Evolutionary conservation across 2,113 vertebrate genomes (phyloP), one percentile per base, ranked within the genome.

Genomic region (Lontra canadensis): DNA sequence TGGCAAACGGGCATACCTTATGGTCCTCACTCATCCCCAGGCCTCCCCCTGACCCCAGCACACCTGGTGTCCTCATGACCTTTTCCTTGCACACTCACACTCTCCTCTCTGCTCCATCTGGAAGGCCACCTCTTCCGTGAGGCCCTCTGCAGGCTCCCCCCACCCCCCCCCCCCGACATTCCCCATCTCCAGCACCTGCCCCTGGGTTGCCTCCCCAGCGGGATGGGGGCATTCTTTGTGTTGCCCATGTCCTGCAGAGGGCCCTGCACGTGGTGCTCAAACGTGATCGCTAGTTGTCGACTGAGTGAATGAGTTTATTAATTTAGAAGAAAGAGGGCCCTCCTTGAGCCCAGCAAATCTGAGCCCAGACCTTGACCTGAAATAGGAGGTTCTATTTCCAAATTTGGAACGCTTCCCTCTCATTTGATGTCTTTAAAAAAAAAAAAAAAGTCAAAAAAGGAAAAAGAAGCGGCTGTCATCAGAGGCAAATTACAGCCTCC

Each of bases 371-470:
- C 79, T 95, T 95, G 92, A 90, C 69, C 96, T 42, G 83, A 36
- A 88, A 93, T 88, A 87, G 65, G 73, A 90, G 71, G 79, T 89
- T 95, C 73, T 69, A 73, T 59, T 96, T 95, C 92, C 61, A 94
- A 94, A 86, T 25, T 14, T 57, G 39, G 80, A 3, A 12, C 31
- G 5, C 87, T 78, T 78, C 96, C 76, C 94, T 97, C 92, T 96
- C 87, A 94, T 97, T 94, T 93, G 85, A 95, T 12, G 34, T 52
- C 87, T 3, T n/a, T 31, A 90, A 79, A 49, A 49, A 49, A 52
- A 52, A 49, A 79, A 69, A 71, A 44, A 26, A 17, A 79, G 73
- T 34, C 25, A 88, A 74, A 76, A 34, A 67, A 73, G 1, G 4
- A 79, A 93, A 57, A 31, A 61, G 88, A 86, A 87, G 80, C 18